Evolutionary conservation across 2,797 vertebrate species (phyloP).

Genomic region (Anguilla megastoma): DNA sequence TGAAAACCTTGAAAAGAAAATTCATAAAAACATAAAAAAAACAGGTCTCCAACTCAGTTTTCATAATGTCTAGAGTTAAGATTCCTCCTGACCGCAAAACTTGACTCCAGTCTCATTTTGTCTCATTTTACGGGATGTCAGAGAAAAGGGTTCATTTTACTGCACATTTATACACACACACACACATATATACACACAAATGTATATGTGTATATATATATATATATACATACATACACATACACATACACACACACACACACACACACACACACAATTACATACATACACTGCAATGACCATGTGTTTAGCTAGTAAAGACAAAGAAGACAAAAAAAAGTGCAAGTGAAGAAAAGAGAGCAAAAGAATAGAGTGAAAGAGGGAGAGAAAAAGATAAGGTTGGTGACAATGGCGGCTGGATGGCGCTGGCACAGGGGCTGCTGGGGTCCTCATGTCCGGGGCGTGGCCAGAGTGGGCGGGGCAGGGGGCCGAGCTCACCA

Average conservation of each 20-base stretch:
- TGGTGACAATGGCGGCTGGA: constrained; percentile 35
- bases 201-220: not conserved
- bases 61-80: not conserved
- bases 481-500: constrained; percentile 65
- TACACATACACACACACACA: not conserved
- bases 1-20: constrained; percentile 26
- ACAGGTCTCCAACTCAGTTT: not conserved
- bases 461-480: not conserved
- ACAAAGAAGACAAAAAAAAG: constrained; percentile 28
- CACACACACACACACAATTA: not conserved
- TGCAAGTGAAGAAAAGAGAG: constrained; percentile 26
- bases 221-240: not conserved
- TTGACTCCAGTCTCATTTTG: constrained; percentile 24
- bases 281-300: constrained; percentile 25
- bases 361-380: constrained; percentile 16
- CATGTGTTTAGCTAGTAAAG: constrained; percentile 25
- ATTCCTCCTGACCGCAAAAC: constrained; percentile 12
- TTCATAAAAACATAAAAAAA: constrained; percentile 35
- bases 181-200: not conserved
- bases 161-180: not conserved
- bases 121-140: constrained; percentile 23
- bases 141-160: not conserved
- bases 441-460: constrained; percentile 35
- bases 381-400: constrained; percentile 36
- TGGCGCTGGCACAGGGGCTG: constrained; percentile 36